Percentiles rank a stretch among this genome's conserved stretches.
Conservation (phyloP, 53 echinoderm and acorn worm species). For the Apostichopus leukothele region DNA sequence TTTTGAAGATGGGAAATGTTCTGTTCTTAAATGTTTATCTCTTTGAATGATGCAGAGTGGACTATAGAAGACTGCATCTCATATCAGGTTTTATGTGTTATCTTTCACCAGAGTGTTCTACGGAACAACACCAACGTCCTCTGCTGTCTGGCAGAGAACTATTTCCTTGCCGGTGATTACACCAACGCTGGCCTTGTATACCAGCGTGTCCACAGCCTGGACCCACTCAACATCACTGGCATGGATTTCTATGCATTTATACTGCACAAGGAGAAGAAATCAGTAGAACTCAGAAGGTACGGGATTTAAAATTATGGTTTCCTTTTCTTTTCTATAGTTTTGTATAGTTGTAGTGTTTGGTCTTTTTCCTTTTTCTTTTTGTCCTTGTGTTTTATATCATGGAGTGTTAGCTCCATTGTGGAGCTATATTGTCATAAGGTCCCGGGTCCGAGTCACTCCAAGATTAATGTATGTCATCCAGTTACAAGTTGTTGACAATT, state of each 20-base stretch:
- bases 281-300: conserved; percentile 79
- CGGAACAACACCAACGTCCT: conserved; percentile 87
- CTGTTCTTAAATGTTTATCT: background rate
- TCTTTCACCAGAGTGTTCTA: conserved; percentile 71
- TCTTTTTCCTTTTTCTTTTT: background rate
- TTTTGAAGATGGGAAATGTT: no score
- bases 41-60: background rate
- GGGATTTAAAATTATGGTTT: background rate
- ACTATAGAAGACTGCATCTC: no score
- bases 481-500: no score
- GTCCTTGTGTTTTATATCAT: no score
- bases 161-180: conserved; percentile 91
- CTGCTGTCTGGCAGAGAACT: conserved; percentile 89
- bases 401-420: no score
- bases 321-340: no score
- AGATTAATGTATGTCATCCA: no score
- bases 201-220: conserved; percentile 80
- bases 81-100: no score
- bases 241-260: conserved; percentile 98
- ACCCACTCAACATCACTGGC: conserved; percentile 71
- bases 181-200: conserved; percentile 76
- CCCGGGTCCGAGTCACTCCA: no score
- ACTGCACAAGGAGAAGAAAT: conserved; percentile 77
- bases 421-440: no score
- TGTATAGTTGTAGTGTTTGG: no score